Evolutionary conservation across 1,140 invertebrate species (phyloP).

Genomic region (Schmidtea mediterranea): DNA sequence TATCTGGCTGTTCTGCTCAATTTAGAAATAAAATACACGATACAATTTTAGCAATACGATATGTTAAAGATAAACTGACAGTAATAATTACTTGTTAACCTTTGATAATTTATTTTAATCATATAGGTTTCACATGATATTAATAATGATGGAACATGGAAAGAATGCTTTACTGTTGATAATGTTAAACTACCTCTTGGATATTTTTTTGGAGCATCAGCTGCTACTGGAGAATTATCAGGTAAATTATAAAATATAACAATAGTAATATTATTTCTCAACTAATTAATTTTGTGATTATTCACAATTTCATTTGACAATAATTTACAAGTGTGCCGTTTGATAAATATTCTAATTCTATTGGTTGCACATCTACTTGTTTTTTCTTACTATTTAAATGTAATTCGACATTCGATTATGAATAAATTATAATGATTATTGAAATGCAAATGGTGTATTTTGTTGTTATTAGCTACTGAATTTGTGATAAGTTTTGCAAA

Average conservation of each 20-base stretch:
- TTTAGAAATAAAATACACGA: constrained; percentile 72
- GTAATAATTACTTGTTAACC: constrained; percentile 26
- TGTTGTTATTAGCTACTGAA: too few species aligned
- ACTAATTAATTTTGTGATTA: too few species aligned
- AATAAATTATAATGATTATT: too few species aligned
- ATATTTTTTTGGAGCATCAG: constrained; percentile 72
- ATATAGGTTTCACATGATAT: constrained; percentile 56
- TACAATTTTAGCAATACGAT: constrained; percentile 60
- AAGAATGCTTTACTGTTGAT: constrained; percentile 61
- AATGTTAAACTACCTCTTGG: constrained; percentile 71
- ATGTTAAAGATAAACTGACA: constrained; percentile 58
- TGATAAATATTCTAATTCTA: too few species aligned
- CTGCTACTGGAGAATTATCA: constrained; percentile 71
- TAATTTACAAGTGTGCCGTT: constrained; percentile 51
- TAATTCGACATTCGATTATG: too few species aligned
- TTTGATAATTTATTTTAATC: constrained; percentile 8
- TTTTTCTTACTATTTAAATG: too few species aligned
- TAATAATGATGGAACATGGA: constrained; percentile 66
- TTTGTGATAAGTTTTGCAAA: too few species aligned
- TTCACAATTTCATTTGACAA: too few species aligned
- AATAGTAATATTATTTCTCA: too few species aligned
- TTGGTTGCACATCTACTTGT: too few species aligned
- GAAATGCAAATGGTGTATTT: too few species aligned
- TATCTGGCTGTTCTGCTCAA: constrained; percentile 53
- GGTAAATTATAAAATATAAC: too few species aligned